Evolutionary conservation across 2,113 vertebrate genomes (phyloP), one percentile per base, ranked within the genome.

Genomic region (Otolemur garnettii): DNA sequence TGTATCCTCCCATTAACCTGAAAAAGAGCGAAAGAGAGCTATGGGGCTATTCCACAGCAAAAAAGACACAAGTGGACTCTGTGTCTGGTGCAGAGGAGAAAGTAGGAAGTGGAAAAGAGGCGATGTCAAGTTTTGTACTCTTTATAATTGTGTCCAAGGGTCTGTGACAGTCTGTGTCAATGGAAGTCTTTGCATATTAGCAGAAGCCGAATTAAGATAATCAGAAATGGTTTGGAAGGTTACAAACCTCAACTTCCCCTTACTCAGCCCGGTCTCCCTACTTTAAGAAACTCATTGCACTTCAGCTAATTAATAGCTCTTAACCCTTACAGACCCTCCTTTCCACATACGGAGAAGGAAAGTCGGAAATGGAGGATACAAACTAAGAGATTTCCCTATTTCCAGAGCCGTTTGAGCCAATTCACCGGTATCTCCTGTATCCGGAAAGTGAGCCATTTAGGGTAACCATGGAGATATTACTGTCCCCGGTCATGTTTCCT

Each of bases 171-270:
- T 64, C 5, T 66, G 24, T 64, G 55, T 87, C 79, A n/a, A 26
- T 71, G 55, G 55, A 88, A 94, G 64, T 66, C 72, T 69, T 69
- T 81, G n/a, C 90, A 17, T 59, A 45, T 57, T 84, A 57, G 75
- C 75, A 92, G 71, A 91, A 96, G 64, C 45, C 53, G 33, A 79
- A 82, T 94, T 90, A 69, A 90, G 78, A 96, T 82, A 80, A 91
- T 83, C 79, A 77, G 59, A 94, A 90, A 69, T 91, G 38, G 78
- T 85, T 69, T 83, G 62, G 71, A 94, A 94, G 69, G 53, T 80
- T 94, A 22, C 90, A 94, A 94, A 95, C 96, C 84, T 95, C 90
- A 97, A 96, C 93, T 97, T 98, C 96, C 90, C 83, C 87, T 96
- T 93, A 80, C 15, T 17, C 33, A 62, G 74, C 19, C 60, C 5